Percentiles rank a stretch among this genome's conserved stretches.
phyloP scores from a whole-genome alignment of 2,888 invertebrate genomes.

The Rhimphoctona megacephalus region DNA sequence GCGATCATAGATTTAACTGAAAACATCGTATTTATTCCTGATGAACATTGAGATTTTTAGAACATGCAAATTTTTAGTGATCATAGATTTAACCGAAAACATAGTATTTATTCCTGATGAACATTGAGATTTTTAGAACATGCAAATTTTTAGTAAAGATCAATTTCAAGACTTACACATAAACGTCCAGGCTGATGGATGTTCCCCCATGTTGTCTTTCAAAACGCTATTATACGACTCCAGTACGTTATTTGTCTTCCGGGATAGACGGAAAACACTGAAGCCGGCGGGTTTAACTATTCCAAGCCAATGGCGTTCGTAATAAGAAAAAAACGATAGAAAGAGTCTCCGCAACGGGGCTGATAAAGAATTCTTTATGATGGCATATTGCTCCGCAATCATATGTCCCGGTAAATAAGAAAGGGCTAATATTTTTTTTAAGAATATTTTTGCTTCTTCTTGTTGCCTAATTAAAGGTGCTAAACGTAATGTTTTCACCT shows the following conservation, averaged over 20 bases:
- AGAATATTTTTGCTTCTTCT: constrained; percentile 39
- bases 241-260: constrained; percentile 56
- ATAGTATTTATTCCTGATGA: no score
- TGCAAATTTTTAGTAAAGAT: background rate
- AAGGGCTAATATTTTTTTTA: constrained; percentile 56
- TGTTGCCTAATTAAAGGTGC: background rate
- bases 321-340: constrained; percentile 10
- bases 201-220: constrained; percentile 39
- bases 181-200: constrained; percentile 58
- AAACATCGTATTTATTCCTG: background rate
- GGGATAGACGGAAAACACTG: constrained; percentile 43
- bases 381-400: background rate
- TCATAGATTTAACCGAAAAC: no score
- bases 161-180: constrained; percentile 35
- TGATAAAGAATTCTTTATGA: constrained; percentile 5
- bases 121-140: no score
- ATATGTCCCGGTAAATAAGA: constrained; percentile 48
- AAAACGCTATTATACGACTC: constrained; percentile 52
- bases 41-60: background rate
- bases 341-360: background rate
- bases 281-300: constrained; percentile 57
- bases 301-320: constrained; percentile 46
- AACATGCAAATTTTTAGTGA: no score
- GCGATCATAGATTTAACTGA: background rate
- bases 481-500: background rate